These are phyloP conservation scores for Cremastinae sp. DNA, from an alignment of 2,888 invertebrate species.

Conservation along the genomic window DNA sequence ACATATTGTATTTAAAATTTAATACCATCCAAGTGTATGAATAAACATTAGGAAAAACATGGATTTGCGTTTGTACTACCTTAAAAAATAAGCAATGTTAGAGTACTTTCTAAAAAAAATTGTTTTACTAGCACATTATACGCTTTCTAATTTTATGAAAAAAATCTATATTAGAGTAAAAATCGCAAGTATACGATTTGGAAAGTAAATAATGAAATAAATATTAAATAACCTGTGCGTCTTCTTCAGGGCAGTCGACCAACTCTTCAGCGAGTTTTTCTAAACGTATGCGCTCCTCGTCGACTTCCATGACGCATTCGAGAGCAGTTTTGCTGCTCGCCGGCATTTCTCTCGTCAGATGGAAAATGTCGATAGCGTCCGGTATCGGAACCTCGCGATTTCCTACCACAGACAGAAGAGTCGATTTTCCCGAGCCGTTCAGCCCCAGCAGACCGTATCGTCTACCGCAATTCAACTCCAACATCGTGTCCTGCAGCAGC, in stretches of 20 bases:
- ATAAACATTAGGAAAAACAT: too few relatives aligned
- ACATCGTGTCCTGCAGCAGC: conserved; percentile 95
- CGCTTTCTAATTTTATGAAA: too few relatives aligned
- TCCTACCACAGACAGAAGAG: conserved; percentile 94
- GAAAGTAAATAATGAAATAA: too few relatives aligned
- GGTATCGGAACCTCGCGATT: conserved; percentile 98
- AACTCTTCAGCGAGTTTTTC: conserved; percentile 96
- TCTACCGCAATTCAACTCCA: conserved; percentile 98
- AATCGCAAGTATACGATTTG: too few relatives aligned
- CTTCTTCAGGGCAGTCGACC: conserved; percentile 90
- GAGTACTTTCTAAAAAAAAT: too few relatives aligned
- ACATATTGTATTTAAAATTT: too few relatives aligned
- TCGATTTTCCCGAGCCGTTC: conserved; percentile 99
- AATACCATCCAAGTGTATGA: too few relatives aligned
- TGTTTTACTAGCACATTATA: too few relatives aligned
- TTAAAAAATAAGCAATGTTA: too few relatives aligned
- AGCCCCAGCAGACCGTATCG: conserved; percentile 97
- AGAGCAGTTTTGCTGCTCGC: conserved; percentile 98
- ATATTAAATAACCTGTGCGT: conserved; percentile 82
- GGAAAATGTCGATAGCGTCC: conserved; percentile 98
- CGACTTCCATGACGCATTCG: conserved; percentile 98
- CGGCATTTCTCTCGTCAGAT: conserved; percentile 97
- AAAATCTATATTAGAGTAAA: too few relatives aligned
- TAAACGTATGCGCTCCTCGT: conserved; percentile 93
- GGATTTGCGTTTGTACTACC: too few relatives aligned